Conservation (phyloP, 2,888 invertebrate genomes). For the Leptinotarsa haldemani region DNA sequence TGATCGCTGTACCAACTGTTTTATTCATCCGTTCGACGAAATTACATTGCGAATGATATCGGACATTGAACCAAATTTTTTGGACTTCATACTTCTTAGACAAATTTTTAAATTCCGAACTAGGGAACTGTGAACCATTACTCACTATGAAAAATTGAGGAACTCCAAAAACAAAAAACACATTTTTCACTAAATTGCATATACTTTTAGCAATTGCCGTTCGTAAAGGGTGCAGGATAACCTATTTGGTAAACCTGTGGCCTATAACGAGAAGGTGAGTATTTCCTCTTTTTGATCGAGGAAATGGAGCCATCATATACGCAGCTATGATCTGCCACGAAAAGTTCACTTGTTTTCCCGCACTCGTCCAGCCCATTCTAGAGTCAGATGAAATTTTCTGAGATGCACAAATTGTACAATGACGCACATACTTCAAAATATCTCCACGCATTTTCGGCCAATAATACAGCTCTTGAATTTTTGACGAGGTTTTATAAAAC, state of each 20-base stretch:
- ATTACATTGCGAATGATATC: conserved; percentile 56
- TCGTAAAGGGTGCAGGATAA: background rate
- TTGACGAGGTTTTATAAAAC: conserved; percentile 39
- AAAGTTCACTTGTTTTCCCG: conserved; percentile 32
- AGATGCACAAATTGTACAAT: conserved; percentile 36
- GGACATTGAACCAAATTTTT: conserved; percentile 46
- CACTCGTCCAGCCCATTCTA: conserved; percentile 34
- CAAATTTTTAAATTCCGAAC: conserved; percentile 36
- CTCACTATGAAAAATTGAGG: conserved; percentile 34
- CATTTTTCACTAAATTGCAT: conserved; percentile 35
- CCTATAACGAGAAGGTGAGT: background rate
- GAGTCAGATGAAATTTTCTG: conserved; percentile 36
- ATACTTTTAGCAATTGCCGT: conserved; percentile 29
- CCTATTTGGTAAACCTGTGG: conserved; percentile 16
- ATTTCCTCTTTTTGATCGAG: conserved; percentile 13
- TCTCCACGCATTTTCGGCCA: conserved; percentile 33
- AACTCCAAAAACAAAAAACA: conserved; percentile 40
- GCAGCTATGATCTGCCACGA: conserved; percentile 44
- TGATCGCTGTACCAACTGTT: conserved; percentile 52
- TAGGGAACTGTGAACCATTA: conserved; percentile 37
- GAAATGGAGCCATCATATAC: conserved; percentile 45
- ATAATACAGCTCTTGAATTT: conserved; percentile 41
- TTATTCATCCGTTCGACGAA: conserved; percentile 56
- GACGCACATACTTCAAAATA: conserved; percentile 31
- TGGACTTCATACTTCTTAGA: conserved; percentile 41